phyloP scores from a whole-genome alignment of 2,797 vertebrate species.

The Aulostomus chinensis region DNA sequence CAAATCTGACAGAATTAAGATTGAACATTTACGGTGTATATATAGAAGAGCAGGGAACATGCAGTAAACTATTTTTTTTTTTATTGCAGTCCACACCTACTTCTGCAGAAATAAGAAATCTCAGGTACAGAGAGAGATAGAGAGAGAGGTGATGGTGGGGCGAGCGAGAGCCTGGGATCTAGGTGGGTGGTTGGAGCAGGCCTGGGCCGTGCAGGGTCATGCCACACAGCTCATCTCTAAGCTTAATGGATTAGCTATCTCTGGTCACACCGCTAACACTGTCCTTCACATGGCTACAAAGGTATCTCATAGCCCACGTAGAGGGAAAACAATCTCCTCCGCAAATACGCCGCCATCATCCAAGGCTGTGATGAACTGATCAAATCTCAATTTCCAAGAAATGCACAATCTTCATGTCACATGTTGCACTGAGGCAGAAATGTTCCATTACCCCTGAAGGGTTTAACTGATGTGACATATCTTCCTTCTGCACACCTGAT shows the following conservation, averaged over 20 bases:
- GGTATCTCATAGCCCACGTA: not conserved
- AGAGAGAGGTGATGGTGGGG: too few species aligned
- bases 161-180: conserved; percentile 38
- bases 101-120: conserved; percentile 6
- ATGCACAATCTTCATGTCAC: conserved; percentile 40
- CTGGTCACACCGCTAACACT: conserved; percentile 49
- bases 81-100: not conserved
- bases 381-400: conserved; percentile 40
- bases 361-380: conserved; percentile 33
- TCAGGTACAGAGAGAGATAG: conserved; percentile 23
- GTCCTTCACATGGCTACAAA: conserved; percentile 65
- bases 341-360: conserved; percentile 32
- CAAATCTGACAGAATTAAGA: too few species aligned
- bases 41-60: not conserved
- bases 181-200: conserved; percentile 43
- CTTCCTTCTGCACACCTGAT: conserved; percentile 40
- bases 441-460: conserved; percentile 39
- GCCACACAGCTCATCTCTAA: conserved; percentile 69
- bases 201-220: conserved; percentile 55
- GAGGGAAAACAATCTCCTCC: conserved; percentile 48
- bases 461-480: conserved; percentile 56
- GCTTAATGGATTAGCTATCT: conserved; percentile 78
- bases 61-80: conserved; percentile 7
- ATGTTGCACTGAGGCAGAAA: conserved; percentile 25
- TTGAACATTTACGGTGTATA: not conserved